Base-by-base conservation (phyloP, 2,888 invertebrate genomes). In the Drosophila anomelani region DNA sequence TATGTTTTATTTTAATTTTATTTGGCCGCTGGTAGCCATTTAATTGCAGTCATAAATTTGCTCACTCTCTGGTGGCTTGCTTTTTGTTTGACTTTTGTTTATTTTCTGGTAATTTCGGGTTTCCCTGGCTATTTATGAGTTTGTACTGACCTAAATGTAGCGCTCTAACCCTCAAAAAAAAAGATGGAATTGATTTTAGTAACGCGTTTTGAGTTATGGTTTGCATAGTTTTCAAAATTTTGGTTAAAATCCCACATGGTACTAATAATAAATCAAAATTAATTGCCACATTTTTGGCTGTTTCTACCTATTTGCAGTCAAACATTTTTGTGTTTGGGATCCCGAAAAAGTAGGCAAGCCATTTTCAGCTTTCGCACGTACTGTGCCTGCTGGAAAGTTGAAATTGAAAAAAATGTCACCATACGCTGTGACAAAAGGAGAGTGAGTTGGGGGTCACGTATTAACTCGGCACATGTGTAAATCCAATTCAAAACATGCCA, bases 401-500 rank as follows among this genome's bases (percentile, higher is more conserved):
- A 87, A 88, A 88, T 68, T 84, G 85, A 88, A 88, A 88, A 83
- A 84, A 80, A 75, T 68, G 51, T 61, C 80, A 68, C 53, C 51
- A 12, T 23, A 23, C 10, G 23, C 23, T 17, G 41, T 41, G 13
- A 12, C n/a, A 32, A 32, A 49, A 7, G 20, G 20, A 13, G 15
- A 26, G 39, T 6, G 13, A n/a, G 62, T 56, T 54, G 54, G 68
- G 55, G 46, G 54, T 58, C 83, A 84, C 88, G 83, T 88, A 83
- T 88, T 80, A 78, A 76, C 77, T 78, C 73, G 61, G 83, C 83
- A 84, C 88, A 88, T 88, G 83, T 84, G 88, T 84, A 88, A 84
- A 84, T 85, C 88, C 85, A 82, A 85, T 83, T 78, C 86, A 84
- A 85, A 84, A 84, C 83, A 88, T 75, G 86, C 75, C 88, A 85